Evolutionary conservation across 2,797 vertebrate genomes (phyloP).

Genomic region (Hippocampus kuda): DNA sequence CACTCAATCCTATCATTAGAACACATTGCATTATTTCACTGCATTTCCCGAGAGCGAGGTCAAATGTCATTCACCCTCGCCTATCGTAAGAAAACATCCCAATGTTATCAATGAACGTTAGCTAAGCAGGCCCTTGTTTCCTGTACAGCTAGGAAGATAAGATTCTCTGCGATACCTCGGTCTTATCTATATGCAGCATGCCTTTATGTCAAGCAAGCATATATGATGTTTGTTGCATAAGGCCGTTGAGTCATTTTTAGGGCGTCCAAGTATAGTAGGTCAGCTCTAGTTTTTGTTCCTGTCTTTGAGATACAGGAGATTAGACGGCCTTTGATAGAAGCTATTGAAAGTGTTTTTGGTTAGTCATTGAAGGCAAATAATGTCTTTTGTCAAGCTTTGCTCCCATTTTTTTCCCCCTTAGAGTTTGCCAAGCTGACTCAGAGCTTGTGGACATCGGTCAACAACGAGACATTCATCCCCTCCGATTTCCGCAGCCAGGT

Average conservation of each 20-base stretch:
- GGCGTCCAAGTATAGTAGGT: not conserved
- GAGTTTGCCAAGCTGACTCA: slow-evolving; percentile 92
- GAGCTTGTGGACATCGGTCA: slow-evolving; percentile 81
- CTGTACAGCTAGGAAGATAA: not conserved
- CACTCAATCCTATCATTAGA: not conserved
- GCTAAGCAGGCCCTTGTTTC: not conserved
- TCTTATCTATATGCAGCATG: not conserved
- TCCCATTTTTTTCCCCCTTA: slow-evolving; percentile 31
- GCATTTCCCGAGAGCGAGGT: not conserved
- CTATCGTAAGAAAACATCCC: not conserved
- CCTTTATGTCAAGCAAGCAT: not conserved
- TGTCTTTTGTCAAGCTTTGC: not conserved
- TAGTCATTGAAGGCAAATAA: not conserved
- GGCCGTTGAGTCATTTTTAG: slow-evolving; percentile 6
- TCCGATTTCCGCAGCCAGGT: slow-evolving; percentile 92
- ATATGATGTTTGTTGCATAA: not conserved
- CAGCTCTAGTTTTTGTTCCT: not conserved
- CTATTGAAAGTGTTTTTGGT: not conserved
- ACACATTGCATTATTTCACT: not conserved
- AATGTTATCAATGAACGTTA: not conserved
- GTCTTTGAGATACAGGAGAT: not conserved
- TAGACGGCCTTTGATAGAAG: not conserved
- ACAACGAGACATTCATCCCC: slow-evolving; percentile 81
- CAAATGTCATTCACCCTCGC: not conserved
- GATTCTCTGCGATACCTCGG: not conserved